phyloP scores from a whole-genome alignment of 2,113 vertebrate species.

The Oenanthe melanoleuca region DNA sequence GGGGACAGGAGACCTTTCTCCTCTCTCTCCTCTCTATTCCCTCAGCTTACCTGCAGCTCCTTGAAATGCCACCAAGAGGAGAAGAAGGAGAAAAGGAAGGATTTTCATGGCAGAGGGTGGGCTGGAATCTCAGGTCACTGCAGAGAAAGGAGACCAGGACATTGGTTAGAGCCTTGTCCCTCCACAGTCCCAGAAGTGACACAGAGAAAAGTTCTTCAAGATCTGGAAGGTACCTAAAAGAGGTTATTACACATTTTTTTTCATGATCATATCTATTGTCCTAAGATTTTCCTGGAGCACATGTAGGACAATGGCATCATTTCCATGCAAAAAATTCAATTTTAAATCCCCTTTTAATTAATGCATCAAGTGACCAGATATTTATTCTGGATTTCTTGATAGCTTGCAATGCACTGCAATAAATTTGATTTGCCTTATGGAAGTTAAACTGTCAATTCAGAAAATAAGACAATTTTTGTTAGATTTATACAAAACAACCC shows the following conservation, averaged over 20 bases:
- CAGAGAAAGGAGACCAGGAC: not conserved
- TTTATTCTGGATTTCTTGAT: not conserved
- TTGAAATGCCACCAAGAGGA: not conserved
- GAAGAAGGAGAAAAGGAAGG: not conserved
- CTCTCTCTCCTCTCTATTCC: too few species aligned
- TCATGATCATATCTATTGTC: not conserved
- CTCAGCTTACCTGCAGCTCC: conserved; percentile 26
- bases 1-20: not conserved
- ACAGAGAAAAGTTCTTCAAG: not conserved
- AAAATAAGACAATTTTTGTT: not conserved
- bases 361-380: not conserved
- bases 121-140: not conserved
- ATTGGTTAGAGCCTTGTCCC: not conserved
- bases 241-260: not conserved
- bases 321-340: not conserved
- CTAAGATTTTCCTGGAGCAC: not conserved
- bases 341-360: not conserved
- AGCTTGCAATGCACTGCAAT: not conserved
- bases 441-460: not conserved
- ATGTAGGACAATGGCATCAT: too few species aligned
- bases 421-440: not conserved
- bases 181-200: not conserved
- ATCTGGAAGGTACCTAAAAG: not conserved
- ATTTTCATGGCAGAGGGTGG: conserved; percentile 35
- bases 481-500: not conserved